Evolutionary conservation across 92 coral and sea anemone species (phyloP), one percentile per base, ranked within the genome.

Genomic region (Palythoa caribaeorum): DNA sequence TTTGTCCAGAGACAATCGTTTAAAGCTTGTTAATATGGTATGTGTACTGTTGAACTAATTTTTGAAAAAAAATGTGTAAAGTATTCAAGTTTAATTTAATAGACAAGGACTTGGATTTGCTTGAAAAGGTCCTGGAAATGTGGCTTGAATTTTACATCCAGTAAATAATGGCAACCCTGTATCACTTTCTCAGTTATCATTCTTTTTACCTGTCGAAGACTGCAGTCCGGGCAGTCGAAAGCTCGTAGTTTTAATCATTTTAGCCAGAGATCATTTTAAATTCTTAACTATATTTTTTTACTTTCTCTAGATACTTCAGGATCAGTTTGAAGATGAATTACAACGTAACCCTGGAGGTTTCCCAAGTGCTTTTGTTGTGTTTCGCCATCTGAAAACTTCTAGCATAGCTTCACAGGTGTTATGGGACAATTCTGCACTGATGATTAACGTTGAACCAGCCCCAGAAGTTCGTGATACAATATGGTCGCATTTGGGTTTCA

Each of bases 391-490:
- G 83, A 90, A 92, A 62, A 84, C 90, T 72, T 96, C 98, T 2
- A 87, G 95, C 0, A 80, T 95, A 20, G 99, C 98, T 4, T 86
- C 87, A 15, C 96, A 95, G 79, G 91, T 92, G 6, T 87, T 87
- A 55, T 96, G 99, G 99, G 96, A 93, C 60, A 90, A 78, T 51
- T 90, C 92, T 17, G 89, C 96, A 1, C 71, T 93, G 86, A 76
- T 79, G 12, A 69, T 95, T 74, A 84, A 89, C 53, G 87, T 94
- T 11, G 78, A 87, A 21, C 88, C 94, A 54, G 98, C 96, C 35
- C 98, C 98, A n/a, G 96, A 95, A 76, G 84, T 90, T 73, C 81
- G 92, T 75, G 94, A 93, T 73, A 92, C 94, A 52, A 89, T 96
- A 35, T 96, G 99, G 99, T 73, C 60, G 10, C 96, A 96, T 84